These are phyloP conservation scores for Panthera uncia DNA, from an alignment of 2,113 vertebrate species.

Conservation along the genomic window DNA sequence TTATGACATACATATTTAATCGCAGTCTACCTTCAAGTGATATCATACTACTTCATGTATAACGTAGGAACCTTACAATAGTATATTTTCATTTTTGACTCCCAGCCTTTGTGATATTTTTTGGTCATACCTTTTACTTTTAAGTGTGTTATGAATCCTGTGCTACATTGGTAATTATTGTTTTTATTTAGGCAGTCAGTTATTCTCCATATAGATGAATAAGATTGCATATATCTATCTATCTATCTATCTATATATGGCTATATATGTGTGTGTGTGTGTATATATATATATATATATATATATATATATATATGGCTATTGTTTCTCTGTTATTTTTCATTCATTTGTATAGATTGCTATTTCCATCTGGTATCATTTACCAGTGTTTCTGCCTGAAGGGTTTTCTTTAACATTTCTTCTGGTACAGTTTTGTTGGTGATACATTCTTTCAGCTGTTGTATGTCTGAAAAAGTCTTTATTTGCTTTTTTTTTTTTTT, in stretches of 20 bases:
- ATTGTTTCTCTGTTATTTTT: neutral
- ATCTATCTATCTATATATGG: no score
- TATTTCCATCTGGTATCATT: neutral
- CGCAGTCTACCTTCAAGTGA: neutral
- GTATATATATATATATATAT: no score
- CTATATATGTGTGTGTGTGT: no score
- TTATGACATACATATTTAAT: neutral
- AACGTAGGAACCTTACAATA: neutral
- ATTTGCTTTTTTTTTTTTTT: neutral
- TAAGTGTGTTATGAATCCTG: neutral
- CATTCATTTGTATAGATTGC: neutral
- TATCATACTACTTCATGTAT: neutral
- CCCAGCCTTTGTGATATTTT: neutral
- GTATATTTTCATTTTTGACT: neutral
- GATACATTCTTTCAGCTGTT: neutral
- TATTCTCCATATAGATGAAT: neutral
- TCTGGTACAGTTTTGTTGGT: neutral
- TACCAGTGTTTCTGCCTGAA: neutral
- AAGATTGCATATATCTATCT: neutral
- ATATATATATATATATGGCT: no score
- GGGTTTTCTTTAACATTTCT: neutral
- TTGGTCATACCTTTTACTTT: neutral
- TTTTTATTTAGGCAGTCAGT: neutral
- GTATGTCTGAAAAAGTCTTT: neutral
- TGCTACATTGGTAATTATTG: neutral